Percentiles rank a stretch among this genome's conserved stretches.
Conservation (phyloP, 2,888 invertebrate genomes). For the Amblyjoppa proteus region DNA sequence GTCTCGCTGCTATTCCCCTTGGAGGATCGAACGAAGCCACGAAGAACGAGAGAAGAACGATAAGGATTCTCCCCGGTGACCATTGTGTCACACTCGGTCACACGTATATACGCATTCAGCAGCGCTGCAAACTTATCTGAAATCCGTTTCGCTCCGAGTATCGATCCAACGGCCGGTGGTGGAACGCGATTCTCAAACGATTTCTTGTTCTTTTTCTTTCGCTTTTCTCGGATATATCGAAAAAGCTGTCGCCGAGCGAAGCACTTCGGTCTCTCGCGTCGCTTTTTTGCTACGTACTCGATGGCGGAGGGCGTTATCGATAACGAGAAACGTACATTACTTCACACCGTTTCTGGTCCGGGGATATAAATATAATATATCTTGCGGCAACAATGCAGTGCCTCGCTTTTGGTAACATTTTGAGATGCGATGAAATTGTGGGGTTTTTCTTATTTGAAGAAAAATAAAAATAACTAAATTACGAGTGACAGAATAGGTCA, state of each 20-base stretch:
- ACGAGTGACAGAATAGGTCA: too few relatives aligned
- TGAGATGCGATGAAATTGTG: too few relatives aligned
- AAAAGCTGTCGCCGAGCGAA: constrained; percentile 18
- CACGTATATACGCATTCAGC: constrained; percentile 3
- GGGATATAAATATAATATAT: background rate
- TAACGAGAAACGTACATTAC: constrained; percentile 52
- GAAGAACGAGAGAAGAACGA: constrained; percentile 36
- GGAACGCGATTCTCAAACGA: constrained; percentile 41
- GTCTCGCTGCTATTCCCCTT: constrained; percentile 22
- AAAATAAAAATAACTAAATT: too few relatives aligned
- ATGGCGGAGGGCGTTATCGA: constrained; percentile 34
- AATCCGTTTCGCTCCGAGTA: constrained; percentile 56
- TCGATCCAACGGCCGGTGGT: constrained; percentile 46
- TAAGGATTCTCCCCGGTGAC: constrained; percentile 62
- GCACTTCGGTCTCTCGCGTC: constrained; percentile 15
- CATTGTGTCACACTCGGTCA: constrained; percentile 59
- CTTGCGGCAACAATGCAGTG: background rate
- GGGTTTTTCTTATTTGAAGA: too few relatives aligned
- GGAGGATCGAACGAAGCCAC: constrained; percentile 30
- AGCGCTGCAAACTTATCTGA: constrained; percentile 54
- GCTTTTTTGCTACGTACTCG: constrained; percentile 27
- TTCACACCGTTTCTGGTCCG: background rate
- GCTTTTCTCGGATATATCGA: constrained; percentile 33
- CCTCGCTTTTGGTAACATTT: too few relatives aligned
- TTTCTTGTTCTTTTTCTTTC: constrained; percentile 29